phyloP scores from a whole-genome alignment of 1,140 invertebrate species.

The Drosophila elegans region DNA sequence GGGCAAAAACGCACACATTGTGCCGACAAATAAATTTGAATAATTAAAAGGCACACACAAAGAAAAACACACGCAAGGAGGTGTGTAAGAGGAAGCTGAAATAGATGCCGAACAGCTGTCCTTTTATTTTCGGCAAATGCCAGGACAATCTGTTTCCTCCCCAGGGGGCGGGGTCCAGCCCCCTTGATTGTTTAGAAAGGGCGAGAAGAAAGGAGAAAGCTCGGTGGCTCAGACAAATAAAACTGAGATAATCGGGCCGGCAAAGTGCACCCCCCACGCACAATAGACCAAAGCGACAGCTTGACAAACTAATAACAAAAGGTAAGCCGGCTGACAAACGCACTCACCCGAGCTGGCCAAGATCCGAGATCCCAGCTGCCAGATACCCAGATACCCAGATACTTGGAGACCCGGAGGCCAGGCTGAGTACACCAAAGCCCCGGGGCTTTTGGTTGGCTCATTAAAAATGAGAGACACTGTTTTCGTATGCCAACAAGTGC shows the following conservation, averaged over 20 bases:
- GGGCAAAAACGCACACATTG: constrained; percentile 34
- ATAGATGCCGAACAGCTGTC: constrained; percentile 64
- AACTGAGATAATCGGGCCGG: constrained; percentile 68
- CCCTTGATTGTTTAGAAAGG: constrained; percentile 6
- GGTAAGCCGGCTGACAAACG: constrained; percentile 39
- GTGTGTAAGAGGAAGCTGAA: constrained; percentile 10
- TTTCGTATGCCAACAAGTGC: constrained; percentile 68
- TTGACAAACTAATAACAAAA: constrained; percentile 76
- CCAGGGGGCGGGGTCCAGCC: neutral
- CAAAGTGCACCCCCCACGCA: constrained; percentile 29
- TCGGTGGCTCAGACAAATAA: constrained; percentile 59
- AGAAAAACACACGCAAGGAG: constrained; percentile 32
- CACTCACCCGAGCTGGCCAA: constrained; percentile 38
- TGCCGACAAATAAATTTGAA: constrained; percentile 81
- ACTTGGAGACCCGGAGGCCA: constrained; percentile 4
- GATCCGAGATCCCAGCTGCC: constrained; percentile 23
- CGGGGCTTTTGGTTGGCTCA: constrained; percentile 66
- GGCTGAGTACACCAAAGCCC: constrained; percentile 22
- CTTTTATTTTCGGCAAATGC: constrained; percentile 56
- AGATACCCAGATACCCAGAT: constrained; percentile 13
- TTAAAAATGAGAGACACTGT: constrained; percentile 67
- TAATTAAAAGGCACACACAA: constrained; percentile 71
- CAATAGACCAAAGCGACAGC: constrained; percentile 63
- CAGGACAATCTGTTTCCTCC: constrained; percentile 50
- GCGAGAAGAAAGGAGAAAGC: neutral